phyloP scores from a whole-genome alignment of 2,888 invertebrate genomes.

The Stenotaenia linearis region DNA sequence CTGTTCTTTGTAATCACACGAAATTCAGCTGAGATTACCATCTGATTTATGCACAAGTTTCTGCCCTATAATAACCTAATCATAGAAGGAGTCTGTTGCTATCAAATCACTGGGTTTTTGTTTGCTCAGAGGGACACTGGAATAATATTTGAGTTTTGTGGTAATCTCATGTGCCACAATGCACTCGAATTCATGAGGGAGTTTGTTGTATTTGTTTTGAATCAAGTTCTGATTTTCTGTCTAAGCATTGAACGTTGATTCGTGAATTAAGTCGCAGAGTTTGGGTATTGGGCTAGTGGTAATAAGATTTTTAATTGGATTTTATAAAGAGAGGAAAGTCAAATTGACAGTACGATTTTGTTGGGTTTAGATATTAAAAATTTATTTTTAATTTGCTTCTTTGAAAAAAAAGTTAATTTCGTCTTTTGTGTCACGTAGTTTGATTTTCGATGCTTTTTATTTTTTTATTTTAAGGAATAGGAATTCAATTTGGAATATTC shows the following conservation, averaged over 20 bases:
- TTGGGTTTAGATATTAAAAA: not conserved
- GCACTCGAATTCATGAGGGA: slow-evolving; percentile 1
- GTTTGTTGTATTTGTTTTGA: slow-evolving; percentile 26
- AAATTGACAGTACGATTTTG: not conserved
- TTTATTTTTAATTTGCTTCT: not conserved
- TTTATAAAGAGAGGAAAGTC: not conserved
- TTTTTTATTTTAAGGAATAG: too few relatives aligned
- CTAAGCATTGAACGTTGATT: not conserved
- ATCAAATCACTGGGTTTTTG: slow-evolving; percentile 14
- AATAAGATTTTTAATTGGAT: slow-evolving; percentile 26
- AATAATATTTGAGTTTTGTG: slow-evolving; percentile 26
- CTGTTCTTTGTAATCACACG: not conserved
- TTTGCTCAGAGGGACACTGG: slow-evolving; percentile 23
- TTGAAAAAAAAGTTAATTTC: too few relatives aligned
- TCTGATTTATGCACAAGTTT: slow-evolving; percentile 16
- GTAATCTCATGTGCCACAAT: slow-evolving; percentile 17
- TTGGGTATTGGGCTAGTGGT: not conserved
- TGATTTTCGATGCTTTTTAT: too few relatives aligned
- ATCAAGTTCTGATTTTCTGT: not conserved
- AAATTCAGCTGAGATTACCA: not conserved
- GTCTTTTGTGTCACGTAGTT: too few relatives aligned
- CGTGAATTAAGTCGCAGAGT: not conserved
- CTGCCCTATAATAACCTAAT: slow-evolving; percentile 14
- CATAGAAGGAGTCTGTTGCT: slow-evolving; percentile 17
- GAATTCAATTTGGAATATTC: too few relatives aligned